Base-by-base conservation (phyloP, 1,140 invertebrate species). In the Brachionus paranguensis region DNA sequence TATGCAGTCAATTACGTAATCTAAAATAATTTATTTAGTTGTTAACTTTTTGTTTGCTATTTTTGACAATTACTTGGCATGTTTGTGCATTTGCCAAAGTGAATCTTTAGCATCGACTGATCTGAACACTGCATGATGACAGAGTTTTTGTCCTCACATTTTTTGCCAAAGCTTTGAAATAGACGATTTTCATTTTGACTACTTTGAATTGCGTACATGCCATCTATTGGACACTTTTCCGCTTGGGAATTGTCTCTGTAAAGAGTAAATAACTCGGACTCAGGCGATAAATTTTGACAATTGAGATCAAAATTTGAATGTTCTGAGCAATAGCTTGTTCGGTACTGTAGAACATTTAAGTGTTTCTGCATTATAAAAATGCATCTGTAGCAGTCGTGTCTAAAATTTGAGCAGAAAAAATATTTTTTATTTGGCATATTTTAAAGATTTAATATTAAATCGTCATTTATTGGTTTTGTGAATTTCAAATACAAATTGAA, bases 221-320 rank as follows among this genome's bases (percentile, higher is more conserved):
- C 78, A 14, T 68, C 24, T 37, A 81, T 45, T 2, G 78, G 78
- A 64, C 78, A 81, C 43, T 81, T 60, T 68, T 81, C 78, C 5
- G 50, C 1, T n/a, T 11, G n/a, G 3, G 53, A 37, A 60, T 29
- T 68, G 17, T 81, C 53, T 33, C 78, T 24, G 2, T 81, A 81
- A 33, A 68, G 47, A 3, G 78, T 81, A 5, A 81, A 37, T 43
- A 81, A 33, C 43, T 81, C 78, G 14, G 78, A 81, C 41, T 81
- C 78, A n/a, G 78, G 78, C 3, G 78, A 81, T 43, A 81, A 68
- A 68, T 81, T 81, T 68, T 81, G 78, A 81, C 78, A 81, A 45
- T 81, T 81, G 3, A 41, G 41, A 0, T 64, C 20, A 45, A 81
- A 81, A 47, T 81, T 55, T 27, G 7, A 64, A 12, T 43, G 37